These are phyloP conservation scores for Ptychochromis oligacanthus DNA, from an alignment of 2,113 vertebrate species.

Conservation along the genomic window DNA sequence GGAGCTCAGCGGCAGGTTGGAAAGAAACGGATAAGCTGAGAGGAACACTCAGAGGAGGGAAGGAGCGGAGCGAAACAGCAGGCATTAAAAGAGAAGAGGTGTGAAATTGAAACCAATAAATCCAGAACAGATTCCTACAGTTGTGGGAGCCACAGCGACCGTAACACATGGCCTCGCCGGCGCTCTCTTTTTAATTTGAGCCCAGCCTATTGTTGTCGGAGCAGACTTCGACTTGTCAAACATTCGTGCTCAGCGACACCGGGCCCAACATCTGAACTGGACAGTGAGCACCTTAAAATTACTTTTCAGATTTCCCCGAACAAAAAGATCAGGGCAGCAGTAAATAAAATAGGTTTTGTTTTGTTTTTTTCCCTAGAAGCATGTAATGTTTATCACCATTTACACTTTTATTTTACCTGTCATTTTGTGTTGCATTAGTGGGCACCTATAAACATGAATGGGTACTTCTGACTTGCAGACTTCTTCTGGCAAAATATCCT, in stretches of 20 bases:
- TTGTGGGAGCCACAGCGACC: constrained; percentile 49
- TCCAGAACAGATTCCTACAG: constrained; percentile 72
- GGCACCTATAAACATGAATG: background rate
- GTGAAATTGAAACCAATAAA: constrained; percentile 79
- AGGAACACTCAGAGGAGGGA: constrained; percentile 18
- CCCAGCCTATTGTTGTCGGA: constrained; percentile 34
- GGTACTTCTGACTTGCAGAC: background rate
- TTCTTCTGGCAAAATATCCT: background rate
- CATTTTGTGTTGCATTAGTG: background rate
- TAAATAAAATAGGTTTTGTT: background rate
- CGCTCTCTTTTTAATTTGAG: constrained; percentile 56
- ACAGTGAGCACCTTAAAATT: background rate
- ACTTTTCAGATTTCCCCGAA: background rate
- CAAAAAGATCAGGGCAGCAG: background rate
- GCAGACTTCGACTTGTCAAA: constrained; percentile 1
- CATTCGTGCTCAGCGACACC: constrained; percentile 3
- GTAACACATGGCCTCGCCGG: constrained; percentile 25
- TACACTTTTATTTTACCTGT: background rate
- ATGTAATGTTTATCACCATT: background rate
- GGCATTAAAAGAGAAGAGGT: constrained; percentile 69
- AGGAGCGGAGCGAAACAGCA: constrained; percentile 57
- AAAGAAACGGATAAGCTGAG: constrained; percentile 5
- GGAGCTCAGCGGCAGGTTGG: constrained; percentile 26
- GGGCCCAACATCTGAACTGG: background rate
- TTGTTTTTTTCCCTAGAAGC: background rate